Conservation (phyloP, 2,888 invertebrate genomes). For the Drosophila yooni region DNA sequence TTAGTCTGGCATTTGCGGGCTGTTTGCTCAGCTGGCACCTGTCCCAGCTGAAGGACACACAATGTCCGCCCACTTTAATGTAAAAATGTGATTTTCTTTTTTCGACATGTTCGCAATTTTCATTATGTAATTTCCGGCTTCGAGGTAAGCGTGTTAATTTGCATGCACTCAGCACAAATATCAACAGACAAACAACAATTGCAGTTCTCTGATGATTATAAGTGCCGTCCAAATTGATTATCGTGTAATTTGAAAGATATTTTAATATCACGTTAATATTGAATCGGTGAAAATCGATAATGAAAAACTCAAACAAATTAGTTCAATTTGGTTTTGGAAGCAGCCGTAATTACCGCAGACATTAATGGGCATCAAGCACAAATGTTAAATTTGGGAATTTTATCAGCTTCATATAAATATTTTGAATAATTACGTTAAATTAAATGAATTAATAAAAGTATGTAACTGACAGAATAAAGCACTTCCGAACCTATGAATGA, state of each 20-base stretch:
- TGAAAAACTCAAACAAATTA: not conserved
- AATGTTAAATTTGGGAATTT: not conserved
- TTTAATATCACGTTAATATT: not conserved
- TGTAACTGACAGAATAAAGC: not conserved
- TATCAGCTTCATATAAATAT: not conserved
- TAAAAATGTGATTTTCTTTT: slow-evolving; percentile 26
- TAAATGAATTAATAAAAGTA: not conserved
- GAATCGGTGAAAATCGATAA: not conserved
- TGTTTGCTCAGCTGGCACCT: slow-evolving; percentile 35
- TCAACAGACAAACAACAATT: slow-evolving; percentile 23
- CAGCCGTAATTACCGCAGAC: not conserved
- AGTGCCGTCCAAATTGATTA: slow-evolving; percentile 12
- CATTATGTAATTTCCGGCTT: slow-evolving; percentile 35
- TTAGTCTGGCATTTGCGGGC: slow-evolving; percentile 38
- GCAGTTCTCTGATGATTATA: not conserved
- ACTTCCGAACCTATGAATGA: not conserved
- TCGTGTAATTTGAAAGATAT: not conserved
- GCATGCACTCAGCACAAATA: slow-evolving; percentile 29
- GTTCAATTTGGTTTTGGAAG: not conserved
- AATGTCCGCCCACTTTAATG: slow-evolving; percentile 13
- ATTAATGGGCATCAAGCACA: not conserved
- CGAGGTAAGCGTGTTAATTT: slow-evolving; percentile 39
- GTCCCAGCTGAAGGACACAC: not conserved
- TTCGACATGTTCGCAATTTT: slow-evolving; percentile 15
- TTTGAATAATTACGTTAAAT: not conserved